Percentiles rank a stretch among this genome's conserved stretches.
Evolutionary conservation across 2,113 vertebrate genomes (phyloP).

Genomic region (Haemorhous mexicanus): DNA sequence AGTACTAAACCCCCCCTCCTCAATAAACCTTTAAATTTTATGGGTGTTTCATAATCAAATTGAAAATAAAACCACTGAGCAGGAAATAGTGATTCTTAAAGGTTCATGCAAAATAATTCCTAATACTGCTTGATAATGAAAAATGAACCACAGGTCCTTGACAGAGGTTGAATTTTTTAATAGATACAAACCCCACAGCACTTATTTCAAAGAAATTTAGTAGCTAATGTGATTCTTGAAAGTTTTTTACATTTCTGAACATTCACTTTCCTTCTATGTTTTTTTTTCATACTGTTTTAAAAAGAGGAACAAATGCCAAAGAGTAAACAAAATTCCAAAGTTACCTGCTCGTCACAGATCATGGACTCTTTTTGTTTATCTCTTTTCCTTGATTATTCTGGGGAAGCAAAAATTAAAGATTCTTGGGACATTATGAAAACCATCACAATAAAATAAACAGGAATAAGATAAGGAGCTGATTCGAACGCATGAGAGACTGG

Average conservation of each 20-base stretch:
- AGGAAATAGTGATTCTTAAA: constrained; percentile 25
- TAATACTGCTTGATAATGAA: constrained; percentile 6
- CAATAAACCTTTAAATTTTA: constrained; percentile 33
- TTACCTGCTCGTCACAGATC: background rate
- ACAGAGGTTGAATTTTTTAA: background rate
- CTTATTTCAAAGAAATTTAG: background rate
- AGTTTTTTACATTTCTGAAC: background rate
- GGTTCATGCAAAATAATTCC: constrained; percentile 1
- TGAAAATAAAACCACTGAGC: constrained; percentile 30
- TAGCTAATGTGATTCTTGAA: background rate
- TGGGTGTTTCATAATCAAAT: constrained; percentile 37
- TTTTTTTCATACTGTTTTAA: background rate
- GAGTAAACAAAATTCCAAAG: background rate
- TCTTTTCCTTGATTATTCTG: constrained; percentile 14
- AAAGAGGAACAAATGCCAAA: background rate
- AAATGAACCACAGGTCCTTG: background rate
- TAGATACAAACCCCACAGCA: background rate
- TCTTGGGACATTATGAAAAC: background rate
- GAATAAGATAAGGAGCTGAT: background rate
- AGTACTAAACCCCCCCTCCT: background rate
- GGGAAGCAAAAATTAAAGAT: background rate
- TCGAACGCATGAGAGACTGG: background rate
- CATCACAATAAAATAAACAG: background rate
- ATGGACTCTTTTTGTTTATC: background rate
- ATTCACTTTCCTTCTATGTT: background rate